Evolutionary conservation across 2,888 invertebrate species (phyloP).

Genomic region (Seira sanloemensis): DNA sequence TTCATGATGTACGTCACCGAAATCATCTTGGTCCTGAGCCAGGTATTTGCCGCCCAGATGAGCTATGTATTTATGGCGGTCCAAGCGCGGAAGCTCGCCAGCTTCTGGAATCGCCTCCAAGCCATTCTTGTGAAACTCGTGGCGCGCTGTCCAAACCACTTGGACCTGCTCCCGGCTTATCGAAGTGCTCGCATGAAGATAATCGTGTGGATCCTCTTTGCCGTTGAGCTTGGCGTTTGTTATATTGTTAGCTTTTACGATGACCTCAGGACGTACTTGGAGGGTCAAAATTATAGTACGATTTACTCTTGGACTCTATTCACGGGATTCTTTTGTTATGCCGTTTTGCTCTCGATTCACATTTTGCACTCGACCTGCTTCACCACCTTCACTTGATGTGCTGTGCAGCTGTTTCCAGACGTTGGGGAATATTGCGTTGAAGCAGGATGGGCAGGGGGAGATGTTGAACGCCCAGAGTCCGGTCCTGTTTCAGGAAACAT

Average conservation of each 20-base stretch:
- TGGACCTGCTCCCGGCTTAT: constrained; percentile 31
- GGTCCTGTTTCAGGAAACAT: constrained; percentile 23
- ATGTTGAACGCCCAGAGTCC: constrained; percentile 29
- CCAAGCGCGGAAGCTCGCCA: background rate
- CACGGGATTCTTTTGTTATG: constrained; percentile 22
- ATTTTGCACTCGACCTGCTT: constrained; percentile 50
- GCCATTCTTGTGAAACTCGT: constrained; percentile 24
- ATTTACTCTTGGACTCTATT: constrained; percentile 34
- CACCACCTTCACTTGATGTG: constrained; percentile 35
- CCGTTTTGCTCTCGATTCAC: constrained; percentile 37
- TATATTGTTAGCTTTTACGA: constrained; percentile 40
- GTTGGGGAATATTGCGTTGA: constrained; percentile 22
- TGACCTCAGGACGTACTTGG: constrained; percentile 26
- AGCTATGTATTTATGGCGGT: constrained; percentile 32
- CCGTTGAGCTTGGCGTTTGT: constrained; percentile 34
- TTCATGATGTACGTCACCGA: constrained; percentile 24
- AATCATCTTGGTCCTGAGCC: constrained; percentile 41
- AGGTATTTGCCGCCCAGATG: constrained; percentile 26
- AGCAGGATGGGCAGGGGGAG: constrained; percentile 40
- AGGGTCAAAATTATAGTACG: constrained; percentile 3
- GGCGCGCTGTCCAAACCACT: constrained; percentile 34
- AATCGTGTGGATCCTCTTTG: constrained; percentile 29
- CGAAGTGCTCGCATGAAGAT: constrained; percentile 44
- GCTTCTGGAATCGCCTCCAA: constrained; percentile 39
- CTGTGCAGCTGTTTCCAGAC: constrained; percentile 31